Evolutionary conservation across 2,888 invertebrate genomes (phyloP), one percentile per base, ranked within the genome.

Genomic region (Octodonta nipae): DNA sequence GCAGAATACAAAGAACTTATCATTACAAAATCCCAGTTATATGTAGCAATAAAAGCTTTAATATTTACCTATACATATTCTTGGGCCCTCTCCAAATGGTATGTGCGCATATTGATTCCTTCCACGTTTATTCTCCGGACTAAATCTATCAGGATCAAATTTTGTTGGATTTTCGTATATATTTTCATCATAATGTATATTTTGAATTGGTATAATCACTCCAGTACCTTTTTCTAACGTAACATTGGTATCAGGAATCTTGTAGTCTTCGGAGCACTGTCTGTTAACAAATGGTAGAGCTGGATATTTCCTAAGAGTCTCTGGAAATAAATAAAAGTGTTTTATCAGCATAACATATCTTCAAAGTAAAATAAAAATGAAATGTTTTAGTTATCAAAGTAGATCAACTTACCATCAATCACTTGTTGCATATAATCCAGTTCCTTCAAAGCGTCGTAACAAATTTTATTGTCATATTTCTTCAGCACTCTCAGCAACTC

Each of bases 401-500:
- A 2, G 2, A 25, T 10, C 14, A 3, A 30, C 38, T 35, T 34
- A 47, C 47, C 47, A 10, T 43, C 38, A n/a, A 44, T 41, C 5
- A 46, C 44, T 36, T 42, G 37, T 12, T 35, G 37, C 33, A 42
- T 28, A 29, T 49, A 49, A 13, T 40, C 40, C 43, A 49, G 36
- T 15, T 49, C 46, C 25, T 36, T 40, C 2, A 44, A 7, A 1
- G 46, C 40, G 16, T 49, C 49, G 32, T 49, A 49, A 1, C 43
- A 43, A 7, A 47, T 13, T 31, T 41, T 15, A 13, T 38, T 36
- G 11, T 42, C 17, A 28, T 47, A 17, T 25, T 38, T 45, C 6
- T 34, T 30, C 13, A 46, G 26, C 5, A 47, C 44, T 5, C 20
- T 13, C 3, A 31, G 29, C 5, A 47, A 38, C 38, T 47, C 47